Evolutionary conservation across 92 coral and sea anemone species (phyloP).

Genomic region (Epizoanthus ramosus): DNA sequence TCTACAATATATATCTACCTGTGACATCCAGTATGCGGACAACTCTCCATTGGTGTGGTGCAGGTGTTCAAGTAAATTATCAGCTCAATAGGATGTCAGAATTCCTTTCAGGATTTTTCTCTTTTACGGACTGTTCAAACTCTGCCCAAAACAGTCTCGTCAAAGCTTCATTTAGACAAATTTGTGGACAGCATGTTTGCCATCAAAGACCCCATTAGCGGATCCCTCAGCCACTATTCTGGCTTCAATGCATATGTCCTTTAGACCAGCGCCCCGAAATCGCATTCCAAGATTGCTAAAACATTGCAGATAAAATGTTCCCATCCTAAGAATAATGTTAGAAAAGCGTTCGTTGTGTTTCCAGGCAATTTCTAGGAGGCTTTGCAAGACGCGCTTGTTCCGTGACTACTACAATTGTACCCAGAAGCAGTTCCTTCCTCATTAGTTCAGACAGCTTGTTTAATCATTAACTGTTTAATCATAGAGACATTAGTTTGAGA

Average conservation of each 20-base stretch:
- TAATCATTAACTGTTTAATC: no score
- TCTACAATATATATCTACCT: no score
- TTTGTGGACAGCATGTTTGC: constrained; percentile 45
- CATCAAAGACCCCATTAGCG: constrained; percentile 45
- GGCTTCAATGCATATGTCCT: constrained; percentile 42
- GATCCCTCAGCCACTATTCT: constrained; percentile 48
- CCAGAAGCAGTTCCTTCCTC: constrained; percentile 33
- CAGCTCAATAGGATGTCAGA: constrained; percentile 16
- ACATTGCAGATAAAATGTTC: constrained; percentile 42
- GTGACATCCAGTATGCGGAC: constrained; percentile 56
- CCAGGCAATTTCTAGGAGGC: constrained; percentile 48
- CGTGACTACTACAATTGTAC: constrained; percentile 17
- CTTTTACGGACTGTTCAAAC: constrained; percentile 30
- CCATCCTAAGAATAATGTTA: constrained; percentile 33
- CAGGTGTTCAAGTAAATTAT: constrained; percentile 27
- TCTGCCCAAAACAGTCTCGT: constrained; percentile 44
- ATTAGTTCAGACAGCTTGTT: constrained; percentile 38
- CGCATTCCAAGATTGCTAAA: constrained; percentile 40
- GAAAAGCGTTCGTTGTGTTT: not conserved
- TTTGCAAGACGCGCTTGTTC: constrained; percentile 55
- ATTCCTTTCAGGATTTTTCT: constrained; percentile 16
- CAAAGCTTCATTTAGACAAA: constrained; percentile 52
- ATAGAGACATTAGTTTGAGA: no score
- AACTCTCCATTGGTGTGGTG: constrained; percentile 40
- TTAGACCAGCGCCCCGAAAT: constrained; percentile 40